phyloP scores from a whole-genome alignment of 2,888 invertebrate species.

The Scelioninae gen. 1 region DNA sequence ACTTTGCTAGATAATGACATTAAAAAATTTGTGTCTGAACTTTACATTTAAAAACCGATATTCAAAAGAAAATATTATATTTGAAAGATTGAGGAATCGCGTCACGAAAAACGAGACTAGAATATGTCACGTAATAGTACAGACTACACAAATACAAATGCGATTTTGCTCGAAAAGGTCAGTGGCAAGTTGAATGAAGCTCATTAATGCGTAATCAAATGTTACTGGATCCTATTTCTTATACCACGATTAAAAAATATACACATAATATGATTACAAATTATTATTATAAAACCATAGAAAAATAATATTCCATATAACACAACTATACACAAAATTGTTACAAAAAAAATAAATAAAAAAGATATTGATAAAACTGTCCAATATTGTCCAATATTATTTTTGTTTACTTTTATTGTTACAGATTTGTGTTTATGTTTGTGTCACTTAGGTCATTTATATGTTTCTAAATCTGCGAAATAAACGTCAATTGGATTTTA shows the following conservation, averaged over 20 bases:
- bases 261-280: not conserved
- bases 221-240: constrained; percentile 31
- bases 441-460: too few relatives aligned
- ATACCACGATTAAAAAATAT: not conserved
- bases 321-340: too few relatives aligned
- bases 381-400: too few relatives aligned
- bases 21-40: constrained; percentile 2
- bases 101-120: constrained; percentile 37
- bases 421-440: too few relatives aligned
- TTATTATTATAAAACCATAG: not conserved
- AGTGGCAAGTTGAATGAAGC: constrained; percentile 64
- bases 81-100: constrained; percentile 10
- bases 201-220: constrained; percentile 49
- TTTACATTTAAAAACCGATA: not conserved
- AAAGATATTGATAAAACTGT: too few relatives aligned
- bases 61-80: constrained; percentile 1
- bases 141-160: constrained; percentile 47
- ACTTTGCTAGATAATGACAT: not conserved
- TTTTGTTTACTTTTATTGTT: too few relatives aligned
- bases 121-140: constrained; percentile 53
- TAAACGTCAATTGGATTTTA: not conserved
- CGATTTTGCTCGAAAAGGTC: constrained; percentile 60
- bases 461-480: not conserved
- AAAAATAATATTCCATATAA: too few relatives aligned
- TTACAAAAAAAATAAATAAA: too few relatives aligned